A percentile compares a stretch with the other conserved stretches of the same genome.
These are phyloP conservation scores for Neopelma chrysocephalum DNA, from an alignment of 2,797 vertebrate species.

Conservation along the genomic window DNA sequence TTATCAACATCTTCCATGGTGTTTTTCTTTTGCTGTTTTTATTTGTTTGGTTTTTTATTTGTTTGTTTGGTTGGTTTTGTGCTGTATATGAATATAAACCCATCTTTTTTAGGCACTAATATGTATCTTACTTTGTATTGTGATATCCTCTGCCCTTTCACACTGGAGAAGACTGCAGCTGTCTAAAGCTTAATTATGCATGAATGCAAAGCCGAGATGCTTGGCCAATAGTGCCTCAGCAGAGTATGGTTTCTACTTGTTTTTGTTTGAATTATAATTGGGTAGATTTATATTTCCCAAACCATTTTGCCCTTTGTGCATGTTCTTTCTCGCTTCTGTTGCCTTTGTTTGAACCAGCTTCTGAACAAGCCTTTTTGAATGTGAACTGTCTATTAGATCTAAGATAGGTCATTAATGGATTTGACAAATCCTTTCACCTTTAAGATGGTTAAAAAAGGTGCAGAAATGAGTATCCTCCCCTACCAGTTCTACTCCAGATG, in stretches of 20 bases:
- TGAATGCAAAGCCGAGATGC: constrained; percentile 77
- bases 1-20: constrained; percentile 5
- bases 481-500: constrained; percentile 76
- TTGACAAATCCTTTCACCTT: constrained; percentile 76
- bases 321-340: constrained; percentile 28
- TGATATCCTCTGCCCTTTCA: constrained; percentile 57
- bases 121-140: constrained; percentile 65
- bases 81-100: constrained; percentile 51
- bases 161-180: constrained; percentile 74
- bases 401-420: constrained; percentile 64
- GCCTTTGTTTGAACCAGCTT: constrained; percentile 50
- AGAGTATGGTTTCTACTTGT: constrained; percentile 64
- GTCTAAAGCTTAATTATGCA: constrained; percentile 79
- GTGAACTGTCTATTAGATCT: constrained; percentile 54
- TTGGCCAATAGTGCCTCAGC: constrained; percentile 66
- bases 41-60: not conserved
- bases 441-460: constrained; percentile 64
- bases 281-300: constrained; percentile 73
- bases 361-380: constrained; percentile 50
- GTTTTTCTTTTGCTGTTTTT: constrained; percentile 30
- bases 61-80: constrained; percentile 24
- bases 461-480: constrained; percentile 57
- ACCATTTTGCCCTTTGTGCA: constrained; percentile 25
- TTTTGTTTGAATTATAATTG: constrained; percentile 76
- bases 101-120: constrained; percentile 31